These are phyloP conservation scores for Montipora capitata DNA, from an alignment of 92 coral and sea anemone genomes.

Conservation along the genomic window DNA sequence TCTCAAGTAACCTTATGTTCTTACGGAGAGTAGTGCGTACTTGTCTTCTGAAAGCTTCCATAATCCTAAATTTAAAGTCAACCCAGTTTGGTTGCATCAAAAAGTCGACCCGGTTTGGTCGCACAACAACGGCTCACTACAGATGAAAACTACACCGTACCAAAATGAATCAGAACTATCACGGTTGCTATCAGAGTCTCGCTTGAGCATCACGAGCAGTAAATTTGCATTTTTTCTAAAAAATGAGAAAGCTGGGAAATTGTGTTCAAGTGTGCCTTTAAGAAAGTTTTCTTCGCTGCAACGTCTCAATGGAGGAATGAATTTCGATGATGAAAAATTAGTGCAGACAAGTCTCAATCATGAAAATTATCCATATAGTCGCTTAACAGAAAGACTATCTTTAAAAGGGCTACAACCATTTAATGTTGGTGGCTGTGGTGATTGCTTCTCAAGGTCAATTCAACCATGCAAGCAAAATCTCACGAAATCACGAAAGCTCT, in stretches of 20 bases:
- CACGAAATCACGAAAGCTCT: not conserved
- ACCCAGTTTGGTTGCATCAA: conserved; percentile 37
- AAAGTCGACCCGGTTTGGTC: conserved; percentile 38
- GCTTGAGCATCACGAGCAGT: conserved; percentile 12
- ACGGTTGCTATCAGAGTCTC: conserved; percentile 27
- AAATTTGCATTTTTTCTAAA: no score
- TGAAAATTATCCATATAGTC: conserved; percentile 29
- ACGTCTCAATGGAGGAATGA: conserved; percentile 48
- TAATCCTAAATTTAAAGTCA: not conserved
- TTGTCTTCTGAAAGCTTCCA: conserved; percentile 35
- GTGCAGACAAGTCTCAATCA: conserved; percentile 53
- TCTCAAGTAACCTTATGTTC: not conserved
- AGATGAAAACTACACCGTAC: conserved; percentile 32
- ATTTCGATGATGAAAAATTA: conserved; percentile 31
- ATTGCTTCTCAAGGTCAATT: conserved; percentile 35
- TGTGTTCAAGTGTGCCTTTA: no score
- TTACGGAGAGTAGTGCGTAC: conserved; percentile 18
- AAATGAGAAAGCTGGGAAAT: no score
- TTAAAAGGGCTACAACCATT: conserved; percentile 56
- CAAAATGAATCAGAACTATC: conserved; percentile 24
- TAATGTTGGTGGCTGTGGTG: conserved; percentile 66
- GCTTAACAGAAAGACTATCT: conserved; percentile 30
- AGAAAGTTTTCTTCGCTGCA: conserved; percentile 52
- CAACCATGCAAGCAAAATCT: no score
- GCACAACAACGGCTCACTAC: conserved; percentile 38